Evolutionary conservation across 2,888 invertebrate species (phyloP).

Genomic region (Scrobipalpa costella): DNA sequence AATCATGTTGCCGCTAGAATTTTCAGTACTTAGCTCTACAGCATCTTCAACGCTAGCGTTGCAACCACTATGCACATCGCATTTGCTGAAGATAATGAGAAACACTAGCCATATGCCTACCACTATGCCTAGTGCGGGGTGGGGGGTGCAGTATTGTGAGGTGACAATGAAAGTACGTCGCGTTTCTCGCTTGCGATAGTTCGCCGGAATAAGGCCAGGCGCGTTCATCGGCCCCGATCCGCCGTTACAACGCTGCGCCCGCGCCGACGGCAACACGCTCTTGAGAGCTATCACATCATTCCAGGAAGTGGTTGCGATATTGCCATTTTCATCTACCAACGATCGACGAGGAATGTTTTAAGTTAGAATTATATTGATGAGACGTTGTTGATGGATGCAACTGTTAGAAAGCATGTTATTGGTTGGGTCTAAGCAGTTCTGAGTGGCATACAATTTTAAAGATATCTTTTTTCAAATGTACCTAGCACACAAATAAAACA

Average conservation of each 20-base stretch:
- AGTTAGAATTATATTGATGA: background rate
- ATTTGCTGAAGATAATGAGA: background rate
- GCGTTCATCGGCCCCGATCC: conserved; percentile 77
- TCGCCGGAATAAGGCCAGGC: conserved; percentile 74
- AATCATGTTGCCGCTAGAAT: too few species aligned
- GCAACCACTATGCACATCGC: background rate
- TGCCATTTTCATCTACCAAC: conserved; percentile 25
- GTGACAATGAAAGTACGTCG: conserved; percentile 78
- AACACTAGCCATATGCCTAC: conserved; percentile 1
- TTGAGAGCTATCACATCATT: conserved; percentile 27
- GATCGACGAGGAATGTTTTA: background rate
- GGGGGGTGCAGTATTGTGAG: conserved; percentile 47
- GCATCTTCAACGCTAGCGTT: too few species aligned
- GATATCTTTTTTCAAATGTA: too few species aligned
- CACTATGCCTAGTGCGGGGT: background rate
- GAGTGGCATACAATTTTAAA: too few species aligned
- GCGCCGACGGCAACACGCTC: conserved; percentile 41
- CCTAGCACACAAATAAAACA: too few species aligned
- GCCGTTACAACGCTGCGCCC: conserved; percentile 56
- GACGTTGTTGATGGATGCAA: background rate
- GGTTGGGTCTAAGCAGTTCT: background rate
- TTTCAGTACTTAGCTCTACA: too few species aligned
- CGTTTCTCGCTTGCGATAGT: conserved; percentile 76
- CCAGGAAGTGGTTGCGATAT: conserved; percentile 23
- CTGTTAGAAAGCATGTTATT: background rate